Conservation (phyloP, 2,888 invertebrate species). For the Diploptera punctata region DNA sequence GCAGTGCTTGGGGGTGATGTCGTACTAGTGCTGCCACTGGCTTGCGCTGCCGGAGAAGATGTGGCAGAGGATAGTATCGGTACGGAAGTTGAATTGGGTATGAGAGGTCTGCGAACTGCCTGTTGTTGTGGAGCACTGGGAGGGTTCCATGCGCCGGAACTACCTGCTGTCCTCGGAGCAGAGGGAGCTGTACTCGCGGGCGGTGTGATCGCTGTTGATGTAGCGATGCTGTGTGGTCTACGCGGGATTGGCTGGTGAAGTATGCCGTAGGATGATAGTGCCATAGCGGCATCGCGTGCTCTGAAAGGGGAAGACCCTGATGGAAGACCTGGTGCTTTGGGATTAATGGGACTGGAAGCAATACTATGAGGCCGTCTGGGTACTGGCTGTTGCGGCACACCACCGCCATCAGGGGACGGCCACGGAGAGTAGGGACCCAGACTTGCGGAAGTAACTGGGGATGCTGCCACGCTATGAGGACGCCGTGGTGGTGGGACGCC, state of each 20-base stretch:
- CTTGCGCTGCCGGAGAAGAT: not conserved
- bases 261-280: conserved; percentile 52
- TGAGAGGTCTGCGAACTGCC: not conserved
- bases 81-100: conserved; percentile 13
- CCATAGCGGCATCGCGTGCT: conserved; percentile 30
- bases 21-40: not conserved
- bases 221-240: conserved; percentile 54
- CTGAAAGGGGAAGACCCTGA: conserved; percentile 40
- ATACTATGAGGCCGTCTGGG: conserved; percentile 67
- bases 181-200: not conserved
- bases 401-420: conserved; percentile 45
- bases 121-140: conserved; percentile 6
- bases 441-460: conserved; percentile 47
- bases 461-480: conserved; percentile 53
- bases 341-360: conserved; percentile 57
- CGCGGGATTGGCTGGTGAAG: conserved; percentile 54
- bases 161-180: not conserved
- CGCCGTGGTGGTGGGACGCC: conserved; percentile 41
- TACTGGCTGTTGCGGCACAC: conserved; percentile 48
- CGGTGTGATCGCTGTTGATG: conserved; percentile 44
- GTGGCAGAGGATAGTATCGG: conserved; percentile 15
- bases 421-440: conserved; percentile 38
- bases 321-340: conserved; percentile 31
- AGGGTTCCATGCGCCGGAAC: not conserved
- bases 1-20: not conserved